Base-by-base conservation (phyloP, 92 coral and sea anemone species). In the Zoanthus gigantus region DNA sequence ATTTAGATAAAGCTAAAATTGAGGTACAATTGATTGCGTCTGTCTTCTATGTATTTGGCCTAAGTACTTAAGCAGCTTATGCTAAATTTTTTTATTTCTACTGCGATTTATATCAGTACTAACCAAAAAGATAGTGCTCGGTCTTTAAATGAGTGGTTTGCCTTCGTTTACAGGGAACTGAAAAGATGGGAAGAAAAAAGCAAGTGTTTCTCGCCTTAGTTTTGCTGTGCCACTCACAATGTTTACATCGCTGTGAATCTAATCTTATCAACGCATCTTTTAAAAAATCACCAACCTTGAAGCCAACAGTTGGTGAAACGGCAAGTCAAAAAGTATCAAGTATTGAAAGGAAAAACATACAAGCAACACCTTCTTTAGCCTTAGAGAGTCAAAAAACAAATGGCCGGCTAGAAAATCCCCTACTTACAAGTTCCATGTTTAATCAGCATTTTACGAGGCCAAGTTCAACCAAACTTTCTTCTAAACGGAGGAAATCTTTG, bases 91-190 rank as follows among this genome's bases (percentile, higher is more conserved):
- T 16, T 28, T 42, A 30, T 61, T 32, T 79, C 5, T 11, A 7
- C 44, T 45, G 28, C 42, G 57, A n/a, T 18, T 63, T 15, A 80
- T 42, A 45, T 37, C 18, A 78, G 44, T 16, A 5, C 29, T 53
- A 29, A 16, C 7, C 47, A 6, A 42, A 71, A 44, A 6, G 23
- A 66, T 17, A 4, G 61, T 50, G 47, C 46, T 45, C 12, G 18
- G 32, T 47, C 17, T 65, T 61, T 37, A 81, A 67, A 74, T 81
- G 18, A 65, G 31, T 0, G 11, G 12, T 47, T 81, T 17, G 58
- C 45, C 31, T 81, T 46, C 65, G 29, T 66, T 47, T 81, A n/a
- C 75, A 81, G 85, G 85, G 67, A 32, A 81, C 67, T 48, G 56
- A 50, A 50, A 81, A 47, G 47, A 81, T 81, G 85, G 23, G 47